phyloP scores from a whole-genome alignment of 2,113 vertebrate species.

The Phalacrocorax carbo region DNA sequence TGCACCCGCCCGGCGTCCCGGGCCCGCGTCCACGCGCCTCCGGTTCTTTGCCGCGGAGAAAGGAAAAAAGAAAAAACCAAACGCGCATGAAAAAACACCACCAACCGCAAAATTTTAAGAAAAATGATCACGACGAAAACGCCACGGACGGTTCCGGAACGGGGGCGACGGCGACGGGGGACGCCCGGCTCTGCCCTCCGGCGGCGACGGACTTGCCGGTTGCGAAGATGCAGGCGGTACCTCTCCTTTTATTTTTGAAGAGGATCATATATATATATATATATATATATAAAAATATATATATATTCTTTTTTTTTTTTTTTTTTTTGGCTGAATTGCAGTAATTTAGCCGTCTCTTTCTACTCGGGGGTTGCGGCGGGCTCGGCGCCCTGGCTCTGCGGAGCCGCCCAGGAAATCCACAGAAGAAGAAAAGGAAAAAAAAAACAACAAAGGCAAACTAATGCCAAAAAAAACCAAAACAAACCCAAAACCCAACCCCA shows the following conservation, averaged over 20 bases:
- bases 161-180: neutral
- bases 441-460: conserved; percentile 51
- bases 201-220: conserved; percentile 34
- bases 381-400: too few relatives aligned
- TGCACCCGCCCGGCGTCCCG: conserved; percentile 70
- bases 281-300: too few relatives aligned
- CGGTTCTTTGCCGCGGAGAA: conserved; percentile 76
- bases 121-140: neutral
- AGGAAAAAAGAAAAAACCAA: neutral
- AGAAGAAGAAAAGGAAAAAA: too few relatives aligned
- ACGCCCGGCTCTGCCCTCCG: conserved; percentile 38
- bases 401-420: too few relatives aligned
- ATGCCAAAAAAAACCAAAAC: conserved; percentile 1
- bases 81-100: too few relatives aligned
- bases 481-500: too few relatives aligned
- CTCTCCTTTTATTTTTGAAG: conserved; percentile 74
- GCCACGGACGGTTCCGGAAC: neutral
- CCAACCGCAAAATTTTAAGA: too few relatives aligned
- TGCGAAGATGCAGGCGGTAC: conserved; percentile 70
- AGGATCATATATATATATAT: conserved; percentile 40
- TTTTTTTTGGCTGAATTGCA: too few relatives aligned
- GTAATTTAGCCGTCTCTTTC: too few relatives aligned
- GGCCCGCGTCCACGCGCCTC: conserved; percentile 65
- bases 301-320: too few relatives aligned
- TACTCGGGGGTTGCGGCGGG: too few relatives aligned